Percentiles rank a stretch among this genome's conserved stretches.
These are phyloP conservation scores for Orientallactaga bullata DNA, from an alignment of 2,113 vertebrate genomes.

Conservation along the genomic window DNA sequence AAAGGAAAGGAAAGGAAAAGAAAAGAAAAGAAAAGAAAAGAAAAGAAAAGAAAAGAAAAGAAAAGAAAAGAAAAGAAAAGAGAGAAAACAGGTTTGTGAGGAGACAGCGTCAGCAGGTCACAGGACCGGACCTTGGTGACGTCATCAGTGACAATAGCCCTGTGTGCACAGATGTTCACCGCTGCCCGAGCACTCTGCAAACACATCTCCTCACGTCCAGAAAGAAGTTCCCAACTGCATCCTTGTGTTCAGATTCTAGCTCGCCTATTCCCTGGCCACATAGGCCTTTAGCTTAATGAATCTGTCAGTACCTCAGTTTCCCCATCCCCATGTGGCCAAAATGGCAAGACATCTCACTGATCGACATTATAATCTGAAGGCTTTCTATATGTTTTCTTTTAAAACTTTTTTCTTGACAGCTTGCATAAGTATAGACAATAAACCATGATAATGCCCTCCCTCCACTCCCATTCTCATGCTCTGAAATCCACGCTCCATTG, in stretches of 20 bases:
- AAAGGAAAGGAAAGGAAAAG: no score
- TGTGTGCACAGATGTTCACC: background rate
- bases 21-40: no score
- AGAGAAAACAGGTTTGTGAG: no score
- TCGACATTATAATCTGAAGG: background rate
- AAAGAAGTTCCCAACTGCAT: background rate
- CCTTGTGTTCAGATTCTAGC: fast-evolving
- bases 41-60: no score
- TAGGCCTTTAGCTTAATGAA: background rate
- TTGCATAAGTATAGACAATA: no score
- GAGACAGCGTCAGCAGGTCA: background rate
- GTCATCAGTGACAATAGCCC: background rate
- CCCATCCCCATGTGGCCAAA: background rate
- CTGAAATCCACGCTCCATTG: no score
- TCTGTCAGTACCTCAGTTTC: background rate
- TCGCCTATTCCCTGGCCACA: background rate
- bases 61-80: no score
- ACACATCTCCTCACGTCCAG: fast-evolving
- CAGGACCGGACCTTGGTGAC: no score
- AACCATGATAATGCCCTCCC: no score
- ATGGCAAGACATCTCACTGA: background rate
- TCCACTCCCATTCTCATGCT: no score
- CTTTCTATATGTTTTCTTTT: no score
- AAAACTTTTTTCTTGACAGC: no score
- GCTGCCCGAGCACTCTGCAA: background rate